Evolutionary conservation across 2,113 vertebrate genomes (phyloP).

Genomic region (Mirounga angustirostris): DNA sequence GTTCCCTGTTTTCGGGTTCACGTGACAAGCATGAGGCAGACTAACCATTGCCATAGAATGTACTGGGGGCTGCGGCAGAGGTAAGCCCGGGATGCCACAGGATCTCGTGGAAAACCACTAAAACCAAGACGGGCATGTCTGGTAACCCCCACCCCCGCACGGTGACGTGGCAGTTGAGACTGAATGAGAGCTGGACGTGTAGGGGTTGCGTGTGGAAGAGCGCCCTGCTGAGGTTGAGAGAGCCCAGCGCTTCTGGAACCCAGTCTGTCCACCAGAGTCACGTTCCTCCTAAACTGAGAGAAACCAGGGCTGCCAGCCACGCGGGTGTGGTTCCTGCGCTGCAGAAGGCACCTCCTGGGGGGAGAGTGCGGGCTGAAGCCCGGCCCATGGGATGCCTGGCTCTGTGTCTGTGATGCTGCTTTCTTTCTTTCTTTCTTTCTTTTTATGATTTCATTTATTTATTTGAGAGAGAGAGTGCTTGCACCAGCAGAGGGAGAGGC

Average conservation of each 20-base stretch:
- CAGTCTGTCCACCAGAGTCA: background rate
- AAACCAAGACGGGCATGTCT: accelerated
- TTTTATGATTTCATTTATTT: too few relatives aligned
- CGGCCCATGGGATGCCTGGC: background rate
- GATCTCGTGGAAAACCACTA: accelerated
- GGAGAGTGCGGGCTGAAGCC: background rate
- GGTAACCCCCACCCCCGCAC: background rate
- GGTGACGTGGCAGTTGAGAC: background rate
- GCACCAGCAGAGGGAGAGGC: too few relatives aligned
- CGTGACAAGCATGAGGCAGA: background rate
- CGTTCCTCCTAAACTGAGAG: background rate
- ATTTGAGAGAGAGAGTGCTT: too few relatives aligned
- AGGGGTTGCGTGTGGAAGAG: background rate
- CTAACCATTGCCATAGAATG: background rate
- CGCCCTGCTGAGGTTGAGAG: background rate
- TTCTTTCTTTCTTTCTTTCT: too few relatives aligned
- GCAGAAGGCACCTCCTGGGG: background rate
- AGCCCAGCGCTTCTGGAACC: background rate
- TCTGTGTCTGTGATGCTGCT: background rate
- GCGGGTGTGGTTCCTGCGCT: background rate
- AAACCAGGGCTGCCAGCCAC: too few relatives aligned
- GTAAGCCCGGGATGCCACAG: background rate
- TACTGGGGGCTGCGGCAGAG: background rate
- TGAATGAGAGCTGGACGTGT: background rate
- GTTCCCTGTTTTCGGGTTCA: background rate